Base-by-base conservation (phyloP, 2,113 vertebrate species). In the Eulacestoma nigropectus region DNA sequence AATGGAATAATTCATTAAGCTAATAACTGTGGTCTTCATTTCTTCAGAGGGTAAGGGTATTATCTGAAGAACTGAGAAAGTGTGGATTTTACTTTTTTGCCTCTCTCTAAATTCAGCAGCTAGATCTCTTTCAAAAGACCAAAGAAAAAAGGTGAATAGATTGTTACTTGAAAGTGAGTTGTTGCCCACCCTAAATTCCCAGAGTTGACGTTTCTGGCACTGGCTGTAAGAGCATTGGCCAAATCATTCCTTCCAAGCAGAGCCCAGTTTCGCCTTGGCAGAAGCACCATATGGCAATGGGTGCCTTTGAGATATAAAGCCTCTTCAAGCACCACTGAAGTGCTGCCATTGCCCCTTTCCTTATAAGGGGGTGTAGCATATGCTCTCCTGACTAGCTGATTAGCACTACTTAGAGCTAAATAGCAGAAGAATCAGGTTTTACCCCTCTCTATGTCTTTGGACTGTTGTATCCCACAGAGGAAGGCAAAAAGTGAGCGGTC, bases 291-390 rank as follows among this genome's bases (percentile, higher is more conserved):
- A 94, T 77, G 91, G 67, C 90, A 85, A 69, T 85, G 90, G 78
- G 78, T 76, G 87, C 79, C 94, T 96, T 35, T 73, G 87, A 93
- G 89, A 67, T 69, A 94, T 27, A 96, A 95, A 96, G 87, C 53
- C 87, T 90, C 94, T 82, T 87, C 87, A 85, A 62, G 75, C 91
- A 83, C 55, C 60, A 89, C 93, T 95, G 90, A 96, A 96, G 84
- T 94, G 84, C 84, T 96, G 87, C 91, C 90, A 96, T 80, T 95
- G 93, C 95, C 91, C 87, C 50, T 70, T 26, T 93, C 93, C 89
- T 94, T 93, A 85, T 82, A 90, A 93, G 94, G 89, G 84, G 75
- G 67, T 80, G 74, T 10, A 94, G 92, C 90, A 92, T 96, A 93
- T 93, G 95, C 93, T 95, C 46, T 47, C 68, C 89, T 82, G 93